These are phyloP conservation scores for Wasmannia auropunctata DNA, from an alignment of 1,140 invertebrate species.

Conservation along the genomic window DNA sequence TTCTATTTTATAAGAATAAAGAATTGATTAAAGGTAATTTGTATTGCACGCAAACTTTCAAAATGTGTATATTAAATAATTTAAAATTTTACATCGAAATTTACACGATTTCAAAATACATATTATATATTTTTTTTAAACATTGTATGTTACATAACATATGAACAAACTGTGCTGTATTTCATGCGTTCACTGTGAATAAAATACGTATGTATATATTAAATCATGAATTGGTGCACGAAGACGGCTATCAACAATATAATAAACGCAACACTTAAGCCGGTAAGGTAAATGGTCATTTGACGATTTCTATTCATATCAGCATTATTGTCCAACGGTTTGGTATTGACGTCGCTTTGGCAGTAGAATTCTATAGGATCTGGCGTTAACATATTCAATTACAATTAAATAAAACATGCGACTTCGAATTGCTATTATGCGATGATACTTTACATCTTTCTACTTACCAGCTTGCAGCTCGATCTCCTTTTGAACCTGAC, in stretches of 20 bases:
- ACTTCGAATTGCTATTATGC: conserved; percentile 48
- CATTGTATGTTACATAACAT: conserved; percentile 19
- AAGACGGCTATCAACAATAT: conserved; percentile 87
- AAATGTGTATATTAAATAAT: conserved; percentile 28
- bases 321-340: conserved; percentile 84
- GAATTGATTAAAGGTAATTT: neutral
- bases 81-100: conserved; percentile 56
- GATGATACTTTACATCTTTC: neutral
- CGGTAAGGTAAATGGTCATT: conserved; percentile 86
- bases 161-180: conserved; percentile 31
- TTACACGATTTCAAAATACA: conserved; percentile 29
- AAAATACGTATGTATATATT: conserved; percentile 9
- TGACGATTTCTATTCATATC: conserved; percentile 84
- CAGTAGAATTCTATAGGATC: conserved; percentile 89
- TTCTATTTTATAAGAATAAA: neutral
- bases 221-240: conserved; percentile 78
- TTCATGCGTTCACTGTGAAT: conserved; percentile 56
- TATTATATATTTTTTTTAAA: too few species aligned
- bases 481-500: conserved; percentile 88
- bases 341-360: conserved; percentile 85
- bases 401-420: conserved; percentile 22
- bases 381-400: conserved; percentile 76
- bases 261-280: conserved; percentile 86
- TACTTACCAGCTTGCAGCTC: conserved; percentile 87
- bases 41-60: neutral